Evolutionary conservation across 2,113 vertebrate species (phyloP), one percentile per base, ranked within the genome.

Genomic region (Jacana jacana): DNA sequence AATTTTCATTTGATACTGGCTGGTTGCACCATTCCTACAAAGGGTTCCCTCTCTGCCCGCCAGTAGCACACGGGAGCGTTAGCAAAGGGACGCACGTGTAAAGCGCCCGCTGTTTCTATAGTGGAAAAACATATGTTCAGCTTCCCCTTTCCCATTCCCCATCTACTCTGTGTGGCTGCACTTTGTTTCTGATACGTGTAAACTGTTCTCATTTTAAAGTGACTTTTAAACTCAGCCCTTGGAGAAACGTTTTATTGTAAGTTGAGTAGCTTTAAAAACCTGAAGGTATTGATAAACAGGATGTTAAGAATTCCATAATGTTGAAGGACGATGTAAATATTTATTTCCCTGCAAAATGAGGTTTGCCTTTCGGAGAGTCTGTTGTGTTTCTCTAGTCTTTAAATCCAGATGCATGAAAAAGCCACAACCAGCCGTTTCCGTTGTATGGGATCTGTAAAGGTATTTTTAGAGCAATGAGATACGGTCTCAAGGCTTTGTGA

Each of bases 281-380:
- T 61, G 42, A 48, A 86, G 65, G 55, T 78, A 94, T 48, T 37
- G 92, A 90, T 94, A 96, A 92, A 91, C 92, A 94, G 90, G 92
- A 96, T 84, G 73, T 30, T 68, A 81, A 60, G 70, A 58, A n/a
- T 77, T 73, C 79, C 3, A 6, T 88, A 75, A 75, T 30, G 69
- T 48, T 70, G 72, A 75, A 81, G 57, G 64, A 42, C 89, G 81
- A 94, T 25, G 55, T 88, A 97, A 95, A 96, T 94, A 61, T 96
- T 94, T 95, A 78, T 81, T 94, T 78, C 57, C 28, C 17, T 35
- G 0, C 57, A 73, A 78, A 95, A 58, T 31, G 7, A 73, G 66
- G 78, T 37, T 89, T 85, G 44, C 2, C 5, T 89, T 95, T 92
- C 52, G 63, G 58, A 69, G 49, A 13, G 51, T 39, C 25, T 0